Conservation (phyloP, 2,888 invertebrate genomes). For the Drosophila mayaguana region DNA sequence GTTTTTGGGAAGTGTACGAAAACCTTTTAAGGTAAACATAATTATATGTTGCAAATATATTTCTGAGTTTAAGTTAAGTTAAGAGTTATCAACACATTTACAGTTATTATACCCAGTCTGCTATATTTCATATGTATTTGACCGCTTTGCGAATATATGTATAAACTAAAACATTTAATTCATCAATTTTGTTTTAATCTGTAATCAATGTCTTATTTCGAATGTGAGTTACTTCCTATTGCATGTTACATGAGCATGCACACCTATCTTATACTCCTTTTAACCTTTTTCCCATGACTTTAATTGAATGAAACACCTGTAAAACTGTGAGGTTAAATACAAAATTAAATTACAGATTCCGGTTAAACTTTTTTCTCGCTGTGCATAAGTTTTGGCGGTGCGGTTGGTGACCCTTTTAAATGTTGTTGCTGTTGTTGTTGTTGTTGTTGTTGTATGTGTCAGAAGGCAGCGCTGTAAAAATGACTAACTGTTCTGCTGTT, state of each 20-base stretch:
- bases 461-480: slow-evolving; percentile 31
- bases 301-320: not conserved
- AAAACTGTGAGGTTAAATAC: not conserved
- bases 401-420: slow-evolving; percentile 24
- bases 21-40: too few relatives aligned
- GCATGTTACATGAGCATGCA: too few relatives aligned
- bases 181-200: too few relatives aligned
- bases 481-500: slow-evolving; percentile 36
- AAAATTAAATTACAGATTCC: not conserved
- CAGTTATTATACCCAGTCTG: too few relatives aligned
- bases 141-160: too few relatives aligned
- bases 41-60: too few relatives aligned
- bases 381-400: slow-evolving; percentile 29
- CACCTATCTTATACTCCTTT: not conserved
- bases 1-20: too few relatives aligned
- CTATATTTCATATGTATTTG: too few relatives aligned
- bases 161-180: too few relatives aligned
- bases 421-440: slow-evolving; percentile 4
- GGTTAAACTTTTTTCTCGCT: slow-evolving; percentile 6
- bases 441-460: slow-evolving; percentile 28
- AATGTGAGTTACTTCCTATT: not conserved
- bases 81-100: too few relatives aligned
- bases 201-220: not conserved
- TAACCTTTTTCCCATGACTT: not conserved
- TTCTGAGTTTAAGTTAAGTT: too few relatives aligned